These are phyloP conservation scores for Nyctibius grandis DNA, from an alignment of 2,797 vertebrate species.

Conservation along the genomic window DNA sequence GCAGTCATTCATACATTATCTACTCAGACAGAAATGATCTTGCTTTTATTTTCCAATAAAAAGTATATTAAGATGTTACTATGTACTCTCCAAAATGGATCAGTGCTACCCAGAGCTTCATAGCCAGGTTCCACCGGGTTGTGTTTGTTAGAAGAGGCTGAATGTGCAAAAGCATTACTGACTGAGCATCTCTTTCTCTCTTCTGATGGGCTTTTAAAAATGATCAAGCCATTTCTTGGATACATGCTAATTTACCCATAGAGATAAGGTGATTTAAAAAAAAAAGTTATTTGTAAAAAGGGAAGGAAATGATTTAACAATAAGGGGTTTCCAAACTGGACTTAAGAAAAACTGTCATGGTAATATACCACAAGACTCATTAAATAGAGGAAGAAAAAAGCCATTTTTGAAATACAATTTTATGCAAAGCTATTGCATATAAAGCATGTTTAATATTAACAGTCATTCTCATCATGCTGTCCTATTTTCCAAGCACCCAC, in stretches of 20 bases:
- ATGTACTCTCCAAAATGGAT: conserved; percentile 8
- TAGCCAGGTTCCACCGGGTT: background rate
- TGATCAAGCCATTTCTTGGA: background rate
- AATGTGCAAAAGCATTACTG: background rate
- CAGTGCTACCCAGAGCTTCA: background rate
- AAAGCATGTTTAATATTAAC: conserved; percentile 12
- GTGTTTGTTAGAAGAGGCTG: background rate
- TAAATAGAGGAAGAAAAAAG: background rate
- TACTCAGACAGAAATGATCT: conserved; percentile 67
- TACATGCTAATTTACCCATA: background rate
- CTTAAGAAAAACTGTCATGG: background rate
- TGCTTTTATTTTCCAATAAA: conserved; percentile 60
- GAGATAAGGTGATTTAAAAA: background rate
- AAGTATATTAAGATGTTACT: conserved; percentile 39
- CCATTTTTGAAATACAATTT: background rate
- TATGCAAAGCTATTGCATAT: background rate
- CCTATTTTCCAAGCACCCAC: conserved; percentile 14
- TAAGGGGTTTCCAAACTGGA: background rate
- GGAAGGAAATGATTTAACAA: background rate
- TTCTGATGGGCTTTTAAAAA: background rate
- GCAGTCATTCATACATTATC: conserved; percentile 66
- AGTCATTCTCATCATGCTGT: background rate
- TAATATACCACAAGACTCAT: background rate
- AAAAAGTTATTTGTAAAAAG: background rate
- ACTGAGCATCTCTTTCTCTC: background rate